These are phyloP conservation scores for Xenopus tropicalis DNA, from an alignment of 2,113 vertebrate species.

Conservation along the genomic window UCB_Xtro_10.0 CM004446.2:77331501-77332000, in stretches of 20 bases:
- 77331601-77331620: not conserved
- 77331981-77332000: no score
- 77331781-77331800: slow-evolving; percentile 76
- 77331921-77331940: no score
- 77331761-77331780: slow-evolving; percentile 76
- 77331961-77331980: no score
- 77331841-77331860: not conserved
- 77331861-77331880: no score
- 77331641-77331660: slow-evolving; percentile 82
- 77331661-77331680: slow-evolving; percentile 77
- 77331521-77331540: slow-evolving; percentile 54
- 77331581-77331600: not conserved
- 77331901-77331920: no score
- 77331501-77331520: slow-evolving; percentile 60
- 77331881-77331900: no score
- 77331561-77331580: slow-evolving; percentile 50
- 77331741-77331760: slow-evolving; percentile 62
- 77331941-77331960: no score
- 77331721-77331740: slow-evolving; percentile 63
- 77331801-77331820: slow-evolving; percentile 82
- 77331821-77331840: slow-evolving; percentile 63
- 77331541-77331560: slow-evolving; percentile 81
- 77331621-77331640: slow-evolving; percentile 68
- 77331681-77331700: slow-evolving; percentile 69
- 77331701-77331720: slow-evolving; percentile 75